Evolutionary conservation across 1,140 invertebrate species (phyloP).

Genomic region (Formica exsecta): DNA sequence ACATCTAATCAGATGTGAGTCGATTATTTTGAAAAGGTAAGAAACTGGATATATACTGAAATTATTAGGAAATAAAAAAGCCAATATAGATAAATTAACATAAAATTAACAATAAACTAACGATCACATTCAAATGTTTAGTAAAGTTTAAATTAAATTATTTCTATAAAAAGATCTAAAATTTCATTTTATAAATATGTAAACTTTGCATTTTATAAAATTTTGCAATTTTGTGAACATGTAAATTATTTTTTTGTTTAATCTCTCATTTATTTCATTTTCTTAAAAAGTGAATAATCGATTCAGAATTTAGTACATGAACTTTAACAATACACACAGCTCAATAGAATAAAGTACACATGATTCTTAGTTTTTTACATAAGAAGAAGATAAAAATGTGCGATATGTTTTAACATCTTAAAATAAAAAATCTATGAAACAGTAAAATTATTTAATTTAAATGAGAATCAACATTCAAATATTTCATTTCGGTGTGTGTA

Average conservation of each 20-base stretch:
- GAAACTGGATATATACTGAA: neutral
- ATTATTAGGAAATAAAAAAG: neutral
- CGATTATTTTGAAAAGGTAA: slow-evolving; percentile 1
- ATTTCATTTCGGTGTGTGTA: neutral
- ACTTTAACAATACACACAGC: neutral
- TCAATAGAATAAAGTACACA: neutral
- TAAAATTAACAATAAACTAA: neutral
- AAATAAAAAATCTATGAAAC: neutral
- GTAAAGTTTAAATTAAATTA: neutral
- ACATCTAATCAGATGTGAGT: neutral
- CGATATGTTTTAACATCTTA: neutral
- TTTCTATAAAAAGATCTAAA: neutral
- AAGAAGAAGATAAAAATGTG: neutral
- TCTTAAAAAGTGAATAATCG: neutral
- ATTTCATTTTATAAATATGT: slow-evolving; percentile 5
- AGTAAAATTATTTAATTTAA: neutral
- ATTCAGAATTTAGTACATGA: neutral
- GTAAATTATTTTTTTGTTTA: neutral
- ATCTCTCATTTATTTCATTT: neutral
- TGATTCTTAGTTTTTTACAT: neutral
- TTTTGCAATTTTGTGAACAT: neutral
- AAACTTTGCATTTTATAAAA: neutral
- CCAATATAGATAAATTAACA: neutral
- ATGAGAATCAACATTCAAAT: neutral
- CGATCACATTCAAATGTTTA: neutral